A percentile compares a stretch with the other conserved stretches of the same genome.
Evolutionary conservation across 2,888 invertebrate genomes (phyloP).

Genomic region (Drosophila borborema): DNA sequence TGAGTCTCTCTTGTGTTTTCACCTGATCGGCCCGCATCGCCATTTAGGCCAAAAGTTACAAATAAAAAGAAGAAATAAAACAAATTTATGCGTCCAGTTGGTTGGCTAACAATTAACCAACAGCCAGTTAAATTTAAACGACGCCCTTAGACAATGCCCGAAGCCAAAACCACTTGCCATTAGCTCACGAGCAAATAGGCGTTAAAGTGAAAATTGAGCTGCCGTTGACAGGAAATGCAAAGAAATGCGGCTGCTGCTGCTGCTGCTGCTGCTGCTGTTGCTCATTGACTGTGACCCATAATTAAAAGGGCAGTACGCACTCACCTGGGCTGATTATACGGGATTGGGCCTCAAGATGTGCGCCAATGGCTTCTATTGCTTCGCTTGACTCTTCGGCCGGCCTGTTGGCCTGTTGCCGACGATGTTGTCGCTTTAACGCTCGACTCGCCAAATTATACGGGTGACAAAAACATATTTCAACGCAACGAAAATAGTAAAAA

Average conservation of each 20-base stretch:
- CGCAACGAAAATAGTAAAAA: slow-evolving; percentile 60
- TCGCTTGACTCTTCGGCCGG: slow-evolving; percentile 1
- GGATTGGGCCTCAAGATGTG: slow-evolving; percentile 78
- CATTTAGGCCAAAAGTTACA: slow-evolving; percentile 68
- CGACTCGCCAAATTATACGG: slow-evolving; percentile 75
- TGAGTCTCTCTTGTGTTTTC: slow-evolving; percentile 65
- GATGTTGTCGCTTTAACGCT: slow-evolving; percentile 80
- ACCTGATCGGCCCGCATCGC: slow-evolving; percentile 83
- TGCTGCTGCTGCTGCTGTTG: slow-evolving; percentile 40
- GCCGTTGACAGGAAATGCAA: slow-evolving; percentile 77
- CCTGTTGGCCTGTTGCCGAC: slow-evolving; percentile 34
- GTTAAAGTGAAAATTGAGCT: slow-evolving; percentile 76
- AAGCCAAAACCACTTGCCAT: slow-evolving; percentile 36
- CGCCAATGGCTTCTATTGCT: slow-evolving; percentile 33
- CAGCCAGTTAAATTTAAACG: slow-evolving; percentile 47
- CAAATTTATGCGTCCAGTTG: slow-evolving; percentile 74
- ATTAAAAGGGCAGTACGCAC: slow-evolving; percentile 69
- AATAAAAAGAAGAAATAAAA: slow-evolving; percentile 48
- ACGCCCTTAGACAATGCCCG: slow-evolving; percentile 23
- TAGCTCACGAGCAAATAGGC: slow-evolving; percentile 61
- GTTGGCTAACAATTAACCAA: slow-evolving; percentile 58
- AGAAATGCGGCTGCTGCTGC: slow-evolving; percentile 34
- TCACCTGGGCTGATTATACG: slow-evolving; percentile 68
- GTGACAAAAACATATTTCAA: slow-evolving; percentile 79
- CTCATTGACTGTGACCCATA: slow-evolving; percentile 78